Evolutionary conservation across 2,113 vertebrate species (phyloP).

Genomic region (Chlamydotis undulata): DNA sequence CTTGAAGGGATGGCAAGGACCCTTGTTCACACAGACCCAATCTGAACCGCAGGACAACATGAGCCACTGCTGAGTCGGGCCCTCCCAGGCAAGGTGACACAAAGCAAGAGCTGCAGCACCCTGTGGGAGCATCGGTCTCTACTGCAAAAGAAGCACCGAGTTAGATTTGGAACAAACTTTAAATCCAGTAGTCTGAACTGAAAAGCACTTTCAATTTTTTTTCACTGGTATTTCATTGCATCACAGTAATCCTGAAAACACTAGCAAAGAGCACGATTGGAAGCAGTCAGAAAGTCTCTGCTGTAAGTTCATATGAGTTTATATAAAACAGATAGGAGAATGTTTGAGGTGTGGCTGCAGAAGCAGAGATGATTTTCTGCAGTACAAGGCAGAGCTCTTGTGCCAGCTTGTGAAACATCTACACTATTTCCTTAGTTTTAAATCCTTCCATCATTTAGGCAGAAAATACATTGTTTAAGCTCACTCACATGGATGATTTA

Average conservation of each 20-base stretch:
- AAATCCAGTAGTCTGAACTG: neutral
- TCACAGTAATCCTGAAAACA: neutral
- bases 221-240: neutral
- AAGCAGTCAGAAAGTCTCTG: rapidly evolving
- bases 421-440: neutral
- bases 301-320: neutral
- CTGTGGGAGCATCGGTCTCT: neutral
- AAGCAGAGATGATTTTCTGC: neutral
- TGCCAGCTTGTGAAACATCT: neutral
- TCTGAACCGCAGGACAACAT: neutral
- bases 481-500: neutral
- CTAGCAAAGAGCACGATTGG: neutral
- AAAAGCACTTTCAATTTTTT: neutral
- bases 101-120: neutral
- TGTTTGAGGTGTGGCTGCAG: neutral
- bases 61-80: rapidly evolving
- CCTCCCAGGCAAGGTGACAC: neutral
- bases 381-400: neutral
- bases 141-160: neutral
- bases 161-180: neutral
- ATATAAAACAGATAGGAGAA: neutral
- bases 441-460: neutral
- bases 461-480: neutral
- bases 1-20: neutral
- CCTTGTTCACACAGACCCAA: rapidly evolving